These are phyloP conservation scores for Spondyliosoma cantharus DNA, from an alignment of 2,797 vertebrate genomes.

Conservation along the genomic window DNA sequence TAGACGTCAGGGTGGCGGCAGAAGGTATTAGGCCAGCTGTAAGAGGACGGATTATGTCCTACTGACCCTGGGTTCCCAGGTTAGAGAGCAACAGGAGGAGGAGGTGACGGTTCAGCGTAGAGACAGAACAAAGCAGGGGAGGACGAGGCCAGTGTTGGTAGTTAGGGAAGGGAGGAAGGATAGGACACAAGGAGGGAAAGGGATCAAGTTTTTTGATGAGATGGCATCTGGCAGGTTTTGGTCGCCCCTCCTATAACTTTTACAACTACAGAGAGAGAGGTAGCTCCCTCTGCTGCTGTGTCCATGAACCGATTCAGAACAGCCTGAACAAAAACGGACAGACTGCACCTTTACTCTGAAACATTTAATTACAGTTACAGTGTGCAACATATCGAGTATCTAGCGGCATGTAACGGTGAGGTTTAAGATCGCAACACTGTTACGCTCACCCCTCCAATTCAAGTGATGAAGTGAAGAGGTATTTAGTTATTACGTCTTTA, in stretches of 20 bases:
- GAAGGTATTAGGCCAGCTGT: slow-evolving; percentile 67
- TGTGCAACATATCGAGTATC: too few species aligned
- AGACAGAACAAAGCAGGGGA: slow-evolving; percentile 5
- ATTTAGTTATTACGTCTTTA: too few species aligned
- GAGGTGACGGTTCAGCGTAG: neutral
- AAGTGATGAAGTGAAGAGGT: too few species aligned
- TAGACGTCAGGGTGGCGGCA: slow-evolving; percentile 68
- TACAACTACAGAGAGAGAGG: slow-evolving; percentile 33
- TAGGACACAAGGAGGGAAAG: slow-evolving; percentile 22
- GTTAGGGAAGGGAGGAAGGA: slow-evolving; percentile 11
- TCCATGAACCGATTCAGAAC: neutral
- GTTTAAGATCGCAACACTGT: too few species aligned
- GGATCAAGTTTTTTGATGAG: slow-evolving; percentile 53
- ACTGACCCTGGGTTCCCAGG: slow-evolving; percentile 54
- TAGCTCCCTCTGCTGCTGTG: slow-evolving; percentile 70
- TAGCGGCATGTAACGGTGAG: too few species aligned
- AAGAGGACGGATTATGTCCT: slow-evolving; percentile 65
- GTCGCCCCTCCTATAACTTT: slow-evolving; percentile 19
- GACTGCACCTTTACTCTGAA: slow-evolving; percentile 18
- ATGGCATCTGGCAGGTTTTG: slow-evolving; percentile 39
- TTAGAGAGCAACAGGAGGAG: slow-evolving; percentile 33
- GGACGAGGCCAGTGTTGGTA: neutral
- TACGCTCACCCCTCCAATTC: too few species aligned
- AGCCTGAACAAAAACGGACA: neutral
- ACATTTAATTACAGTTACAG: too few species aligned